Conservation (phyloP, 2,113 vertebrate species). For the Ia io region DNA sequence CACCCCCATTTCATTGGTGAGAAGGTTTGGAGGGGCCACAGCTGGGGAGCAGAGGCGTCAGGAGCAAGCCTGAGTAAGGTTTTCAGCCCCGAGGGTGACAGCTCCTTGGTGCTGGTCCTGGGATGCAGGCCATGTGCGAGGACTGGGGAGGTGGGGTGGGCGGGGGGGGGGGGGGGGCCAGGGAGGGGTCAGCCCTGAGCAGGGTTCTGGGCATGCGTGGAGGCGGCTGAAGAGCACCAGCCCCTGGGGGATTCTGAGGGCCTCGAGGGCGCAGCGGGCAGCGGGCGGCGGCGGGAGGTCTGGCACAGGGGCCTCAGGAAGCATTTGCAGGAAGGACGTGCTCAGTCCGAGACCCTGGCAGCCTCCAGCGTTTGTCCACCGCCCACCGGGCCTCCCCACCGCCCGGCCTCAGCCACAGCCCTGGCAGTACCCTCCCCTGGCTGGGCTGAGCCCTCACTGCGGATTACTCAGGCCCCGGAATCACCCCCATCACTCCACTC, state of each 20-base stretch:
- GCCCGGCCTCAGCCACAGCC: not conserved
- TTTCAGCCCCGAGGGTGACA: accelerated
- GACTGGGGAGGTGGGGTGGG: not conserved
- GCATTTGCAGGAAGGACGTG: accelerated
- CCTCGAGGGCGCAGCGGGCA: accelerated
- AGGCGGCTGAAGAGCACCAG: too few relatives aligned
- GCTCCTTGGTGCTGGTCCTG: accelerated
- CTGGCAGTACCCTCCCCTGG: too few relatives aligned
- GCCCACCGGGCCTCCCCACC: not conserved
- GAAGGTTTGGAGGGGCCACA: not conserved
- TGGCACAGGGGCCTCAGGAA: not conserved
- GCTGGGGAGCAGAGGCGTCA: accelerated
- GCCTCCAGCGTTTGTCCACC: not conserved
- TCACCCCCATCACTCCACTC: accelerated
- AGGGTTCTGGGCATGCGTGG: accelerated
- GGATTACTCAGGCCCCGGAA: not conserved
- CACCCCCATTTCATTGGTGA: accelerated
- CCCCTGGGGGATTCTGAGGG: not conserved
- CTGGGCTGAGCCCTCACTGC: accelerated
- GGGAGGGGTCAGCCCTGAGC: not conserved
- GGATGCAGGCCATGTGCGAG: accelerated
- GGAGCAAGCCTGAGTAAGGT: accelerated
- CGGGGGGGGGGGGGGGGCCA: accelerated
- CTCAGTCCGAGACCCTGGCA: accelerated
- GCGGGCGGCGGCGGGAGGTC: accelerated